Conservation (phyloP, 2,113 vertebrate species). For the Sinocyclocheilus anshuiensis region DNA sequence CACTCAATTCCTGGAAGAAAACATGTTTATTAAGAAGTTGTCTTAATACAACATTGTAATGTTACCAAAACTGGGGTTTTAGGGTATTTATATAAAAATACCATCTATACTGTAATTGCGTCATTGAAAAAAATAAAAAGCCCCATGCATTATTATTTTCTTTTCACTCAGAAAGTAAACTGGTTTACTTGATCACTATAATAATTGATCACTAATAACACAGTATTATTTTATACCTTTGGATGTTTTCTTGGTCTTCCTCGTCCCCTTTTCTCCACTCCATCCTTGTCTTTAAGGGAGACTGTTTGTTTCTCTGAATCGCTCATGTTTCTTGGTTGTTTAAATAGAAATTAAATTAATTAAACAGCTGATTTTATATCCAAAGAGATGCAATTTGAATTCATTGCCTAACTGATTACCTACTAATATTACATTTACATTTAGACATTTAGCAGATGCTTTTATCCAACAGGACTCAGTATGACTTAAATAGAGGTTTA, state of each 20-base stretch:
- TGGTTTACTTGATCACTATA: background rate
- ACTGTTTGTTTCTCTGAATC: conserved; percentile 55
- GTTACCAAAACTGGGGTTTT: background rate
- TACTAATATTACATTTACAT: background rate
- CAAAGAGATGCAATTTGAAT: background rate
- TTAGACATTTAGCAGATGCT: too few species aligned
- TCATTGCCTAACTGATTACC: background rate
- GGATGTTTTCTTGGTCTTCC: conserved; percentile 57
- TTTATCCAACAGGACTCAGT: too few species aligned
- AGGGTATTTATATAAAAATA: background rate
- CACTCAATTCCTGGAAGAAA: conserved; percentile 46
- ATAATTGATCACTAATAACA: background rate
- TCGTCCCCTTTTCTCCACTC: conserved; percentile 53
- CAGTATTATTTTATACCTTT: conserved; percentile 28
- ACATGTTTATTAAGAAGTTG: background rate
- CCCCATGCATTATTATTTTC: background rate
- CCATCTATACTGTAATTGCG: too few species aligned
- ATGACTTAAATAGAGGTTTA: background rate
- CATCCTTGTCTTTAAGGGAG: conserved; percentile 52
- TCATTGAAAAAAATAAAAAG: too few species aligned
- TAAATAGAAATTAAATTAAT: background rate
- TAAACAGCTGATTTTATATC: background rate
- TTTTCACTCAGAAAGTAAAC: background rate
- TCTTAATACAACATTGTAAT: background rate
- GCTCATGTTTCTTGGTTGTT: conserved; percentile 49